These are phyloP conservation scores for Pagetopsis macropterus DNA, from an alignment of 2,797 vertebrate species.

Conservation along the genomic window DNA sequence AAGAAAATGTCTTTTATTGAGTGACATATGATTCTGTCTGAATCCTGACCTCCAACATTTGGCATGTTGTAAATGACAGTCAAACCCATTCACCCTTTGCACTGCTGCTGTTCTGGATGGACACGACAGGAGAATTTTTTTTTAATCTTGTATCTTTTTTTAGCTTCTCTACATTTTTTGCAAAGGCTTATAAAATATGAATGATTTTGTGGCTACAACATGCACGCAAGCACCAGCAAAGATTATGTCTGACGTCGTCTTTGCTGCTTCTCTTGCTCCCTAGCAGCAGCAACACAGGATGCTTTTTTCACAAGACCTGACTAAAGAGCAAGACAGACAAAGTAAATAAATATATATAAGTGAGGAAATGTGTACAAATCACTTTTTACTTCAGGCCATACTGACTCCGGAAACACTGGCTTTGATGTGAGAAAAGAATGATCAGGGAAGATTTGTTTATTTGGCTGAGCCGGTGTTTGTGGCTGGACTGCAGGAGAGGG, in stretches of 20 bases:
- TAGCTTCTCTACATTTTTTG: conserved; percentile 18
- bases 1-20: neutral
- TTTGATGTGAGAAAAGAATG: conserved; percentile 25
- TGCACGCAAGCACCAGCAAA: conserved; percentile 40
- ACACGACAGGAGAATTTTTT: conserved; percentile 1
- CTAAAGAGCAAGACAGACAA: conserved; percentile 50
- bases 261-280: conserved; percentile 29
- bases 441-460: conserved; percentile 26
- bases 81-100: neutral
- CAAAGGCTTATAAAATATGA: conserved; percentile 57
- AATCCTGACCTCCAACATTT: neutral
- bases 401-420: conserved; percentile 9
- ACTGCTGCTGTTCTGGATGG: conserved; percentile 2
- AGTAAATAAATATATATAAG: conserved; percentile 52
- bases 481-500: conserved; percentile 10
- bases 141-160: conserved; percentile 11
- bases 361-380: conserved; percentile 34
- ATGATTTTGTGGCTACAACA: conserved; percentile 47
- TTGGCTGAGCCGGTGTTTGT: conserved; percentile 10
- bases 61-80: neutral
- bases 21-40: neutral
- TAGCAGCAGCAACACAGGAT: conserved; percentile 44
- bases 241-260: conserved; percentile 37
- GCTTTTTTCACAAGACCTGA: conserved; percentile 62
- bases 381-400: conserved; percentile 19